Evolutionary conservation across 2,113 vertebrate species (phyloP), one percentile per base, ranked within the genome.

Genomic region (Thunnus thynnus): DNA sequence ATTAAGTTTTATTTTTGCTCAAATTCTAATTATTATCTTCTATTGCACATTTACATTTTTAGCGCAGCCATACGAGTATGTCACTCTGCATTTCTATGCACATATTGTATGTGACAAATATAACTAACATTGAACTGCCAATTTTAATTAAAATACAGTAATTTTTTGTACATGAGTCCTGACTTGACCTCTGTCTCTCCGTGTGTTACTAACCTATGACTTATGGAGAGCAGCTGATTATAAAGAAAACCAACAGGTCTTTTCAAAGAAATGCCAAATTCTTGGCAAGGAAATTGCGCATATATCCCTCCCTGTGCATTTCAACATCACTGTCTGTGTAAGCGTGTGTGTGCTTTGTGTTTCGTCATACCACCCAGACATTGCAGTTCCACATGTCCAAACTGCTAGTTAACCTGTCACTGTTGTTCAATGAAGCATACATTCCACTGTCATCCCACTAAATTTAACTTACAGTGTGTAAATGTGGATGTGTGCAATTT

Each of bases 351-450:
- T 36, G 22, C 11, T 9, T 22, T 67, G 25, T 41, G 32, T 55
- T 89, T 86, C 78, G 22, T 62, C 78, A 86, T 13, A 57, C 66
- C 61, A 66, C 27, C 14, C 58, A 78, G 36, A 72, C 46, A 14
- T 84, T 85, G 82, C 78, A 76, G 54, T 41, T 46, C 60, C 56
- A 16, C 84, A 57, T 69, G 86, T 74, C 52, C 52, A 62, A 86
- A 87, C 81, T 72, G 16, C 50, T 58, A 22, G 55, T 79, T 82
- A 63, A 60, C 82, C 72, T 57, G 88, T 67, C 11, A 13, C 13
- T 10, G 22, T 80, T 82, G 20, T 67, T 56, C 41, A 57, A 12
- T 47, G 12, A 65, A 7, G 3, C 4, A 17, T 41, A 18, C 47
- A 44, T 82, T 78, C 63, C 17, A 5, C 5, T 76, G 10, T 18